phyloP scores from a whole-genome alignment of 2,113 vertebrate species.

The Collichthys lucidus region DNA sequence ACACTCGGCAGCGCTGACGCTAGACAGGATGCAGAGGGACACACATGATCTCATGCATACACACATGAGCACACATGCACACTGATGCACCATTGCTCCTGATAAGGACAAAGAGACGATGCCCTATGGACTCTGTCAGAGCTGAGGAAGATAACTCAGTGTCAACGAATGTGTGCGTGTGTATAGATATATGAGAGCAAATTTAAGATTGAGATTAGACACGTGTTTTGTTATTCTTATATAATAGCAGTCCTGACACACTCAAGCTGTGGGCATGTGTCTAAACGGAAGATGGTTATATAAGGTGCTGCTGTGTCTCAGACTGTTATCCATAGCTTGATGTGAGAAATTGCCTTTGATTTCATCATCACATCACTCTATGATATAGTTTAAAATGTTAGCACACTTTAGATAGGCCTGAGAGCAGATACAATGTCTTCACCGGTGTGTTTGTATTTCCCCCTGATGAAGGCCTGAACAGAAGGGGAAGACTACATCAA shows the following conservation, averaged over 20 bases:
- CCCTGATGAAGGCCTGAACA: neutral
- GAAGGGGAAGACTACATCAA: neutral
- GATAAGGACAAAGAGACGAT: conserved; percentile 24
- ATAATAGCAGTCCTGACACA: conserved; percentile 44
- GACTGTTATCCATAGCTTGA: conserved; percentile 25
- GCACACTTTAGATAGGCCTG: conserved; percentile 6
- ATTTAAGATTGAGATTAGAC: conserved; percentile 1
- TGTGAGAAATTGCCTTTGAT: conserved; percentile 9
- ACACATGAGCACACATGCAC: conserved; percentile 18
- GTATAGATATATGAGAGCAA: neutral
- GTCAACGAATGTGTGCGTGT: neutral
- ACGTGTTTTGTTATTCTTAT: conserved; percentile 43
- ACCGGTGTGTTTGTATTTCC: neutral
- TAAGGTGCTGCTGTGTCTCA: conserved; percentile 55
- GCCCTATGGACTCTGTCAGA: conserved; percentile 1
- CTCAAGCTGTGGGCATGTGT: conserved; percentile 59
- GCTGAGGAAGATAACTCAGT: conserved; percentile 3
- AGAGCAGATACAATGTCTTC: neutral
- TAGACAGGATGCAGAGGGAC: conserved; percentile 20
- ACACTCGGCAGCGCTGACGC: conserved; percentile 11
- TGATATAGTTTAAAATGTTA: conserved; percentile 3
- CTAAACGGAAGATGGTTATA: conserved; percentile 71
- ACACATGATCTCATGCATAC: conserved; percentile 29
- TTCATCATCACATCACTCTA: conserved; percentile 21
- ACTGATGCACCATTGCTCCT: neutral